Percentiles rank a stretch among this genome's conserved stretches.
Conservation (phyloP, 2,113 vertebrate genomes). For the Caranx melampygus region DNA sequence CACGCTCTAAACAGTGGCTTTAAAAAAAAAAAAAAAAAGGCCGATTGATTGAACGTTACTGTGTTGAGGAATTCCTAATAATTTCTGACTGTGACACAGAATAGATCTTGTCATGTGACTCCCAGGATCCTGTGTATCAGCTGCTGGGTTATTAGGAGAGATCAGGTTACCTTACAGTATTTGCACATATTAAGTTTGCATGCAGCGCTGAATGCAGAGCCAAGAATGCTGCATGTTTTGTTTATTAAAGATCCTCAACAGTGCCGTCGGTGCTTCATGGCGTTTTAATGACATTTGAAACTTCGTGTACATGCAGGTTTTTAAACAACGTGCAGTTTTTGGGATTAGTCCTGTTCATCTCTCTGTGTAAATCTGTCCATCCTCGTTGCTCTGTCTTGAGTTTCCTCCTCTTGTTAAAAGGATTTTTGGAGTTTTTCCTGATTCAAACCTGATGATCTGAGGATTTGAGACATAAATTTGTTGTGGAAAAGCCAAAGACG, state of each 20-base stretch:
- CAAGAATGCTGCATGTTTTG: no score
- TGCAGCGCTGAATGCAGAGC: background rate
- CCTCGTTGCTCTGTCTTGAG: background rate
- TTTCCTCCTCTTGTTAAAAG: background rate
- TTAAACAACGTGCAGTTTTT: no score
- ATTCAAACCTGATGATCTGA: background rate
- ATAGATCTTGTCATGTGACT: conserved; percentile 27
- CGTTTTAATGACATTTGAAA: no score
- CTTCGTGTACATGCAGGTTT: no score
- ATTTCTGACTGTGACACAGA: background rate
- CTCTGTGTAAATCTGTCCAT: background rate
- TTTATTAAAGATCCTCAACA: background rate
- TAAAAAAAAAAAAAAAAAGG: conserved; percentile 30
- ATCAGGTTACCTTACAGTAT: no score
- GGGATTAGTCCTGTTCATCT: background rate
- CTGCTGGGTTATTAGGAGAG: background rate
- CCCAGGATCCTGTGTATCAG: background rate
- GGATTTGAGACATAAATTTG: no score
- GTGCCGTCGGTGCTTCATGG: no score
- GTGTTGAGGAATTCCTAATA: conserved; percentile 22
- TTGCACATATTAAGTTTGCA: background rate
- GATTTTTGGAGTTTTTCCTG: background rate
- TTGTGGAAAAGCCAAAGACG: no score
- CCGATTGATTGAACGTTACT: conserved; percentile 37
- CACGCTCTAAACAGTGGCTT: conserved; percentile 45